Conservation (phyloP, 2,797 vertebrate genomes). For the Trachurus trachurus region DNA sequence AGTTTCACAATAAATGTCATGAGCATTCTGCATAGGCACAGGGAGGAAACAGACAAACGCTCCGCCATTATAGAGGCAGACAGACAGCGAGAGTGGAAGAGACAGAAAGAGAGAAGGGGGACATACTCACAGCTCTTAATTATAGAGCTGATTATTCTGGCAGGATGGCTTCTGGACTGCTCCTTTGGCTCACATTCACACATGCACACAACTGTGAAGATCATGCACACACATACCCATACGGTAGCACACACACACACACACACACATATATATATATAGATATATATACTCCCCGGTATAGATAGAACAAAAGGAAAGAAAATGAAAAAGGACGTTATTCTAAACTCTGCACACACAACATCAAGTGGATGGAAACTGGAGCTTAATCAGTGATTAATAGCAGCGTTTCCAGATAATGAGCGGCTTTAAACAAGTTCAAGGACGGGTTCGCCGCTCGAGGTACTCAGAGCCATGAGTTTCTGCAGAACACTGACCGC, state of each 20-base stretch:
- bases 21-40: constrained; percentile 76
- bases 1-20: constrained; percentile 85
- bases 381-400: constrained; percentile 23
- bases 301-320: not conserved
- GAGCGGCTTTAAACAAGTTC: constrained; percentile 27
- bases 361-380: constrained; percentile 1
- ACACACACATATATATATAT: not conserved
- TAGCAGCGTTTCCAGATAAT: constrained; percentile 21
- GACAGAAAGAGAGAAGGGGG: constrained; percentile 50
- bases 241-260: not conserved
- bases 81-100: constrained; percentile 72
- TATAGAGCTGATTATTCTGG: constrained; percentile 81
- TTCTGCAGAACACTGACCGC: not conserved
- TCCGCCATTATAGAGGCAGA: constrained; percentile 71
- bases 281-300: not conserved
- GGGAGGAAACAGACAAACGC: constrained; percentile 77
- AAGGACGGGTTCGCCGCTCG: constrained; percentile 14
- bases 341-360: constrained; percentile 14
- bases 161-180: constrained; percentile 69
- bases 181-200: constrained; percentile 62
- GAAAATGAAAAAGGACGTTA: not conserved
- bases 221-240: not conserved
- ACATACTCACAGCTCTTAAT: constrained; percentile 80
- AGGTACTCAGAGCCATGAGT: not conserved
- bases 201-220: not conserved